Conservation (phyloP, 2,113 vertebrate species). For the Columbina picui region DNA sequence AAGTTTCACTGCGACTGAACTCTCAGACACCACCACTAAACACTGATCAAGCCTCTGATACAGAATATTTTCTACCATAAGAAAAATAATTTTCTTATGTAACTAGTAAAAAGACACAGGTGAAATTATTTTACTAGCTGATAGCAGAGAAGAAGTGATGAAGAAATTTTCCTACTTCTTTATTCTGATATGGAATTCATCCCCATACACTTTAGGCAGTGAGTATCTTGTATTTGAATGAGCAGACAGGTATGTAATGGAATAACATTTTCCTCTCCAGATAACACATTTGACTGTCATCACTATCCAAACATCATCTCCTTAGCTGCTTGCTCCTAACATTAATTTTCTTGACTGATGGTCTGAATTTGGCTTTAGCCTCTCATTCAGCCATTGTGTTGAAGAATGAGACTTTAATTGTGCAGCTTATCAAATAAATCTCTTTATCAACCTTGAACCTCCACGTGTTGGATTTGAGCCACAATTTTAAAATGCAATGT, state of each 20-base stretch:
- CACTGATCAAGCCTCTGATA: not conserved
- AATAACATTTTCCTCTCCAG: conserved; percentile 8
- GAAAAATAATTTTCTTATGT: not conserved
- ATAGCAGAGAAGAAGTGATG: not conserved
- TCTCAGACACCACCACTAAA: not conserved
- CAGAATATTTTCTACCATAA: not conserved
- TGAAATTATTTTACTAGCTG: not conserved
- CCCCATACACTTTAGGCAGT: not conserved
- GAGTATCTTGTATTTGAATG: not conserved
- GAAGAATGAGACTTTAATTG: not conserved
- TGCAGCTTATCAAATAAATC: not conserved
- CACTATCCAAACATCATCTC: not conserved
- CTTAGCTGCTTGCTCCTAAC: not conserved
- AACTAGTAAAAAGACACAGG: not conserved
- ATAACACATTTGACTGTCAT: not conserved
- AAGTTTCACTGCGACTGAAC: not conserved
- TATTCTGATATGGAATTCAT: not conserved
- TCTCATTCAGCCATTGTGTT: not conserved
- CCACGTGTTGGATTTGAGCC: not conserved
- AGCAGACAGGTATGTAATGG: not conserved
- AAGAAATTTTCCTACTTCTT: not conserved
- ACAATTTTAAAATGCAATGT: not conserved
- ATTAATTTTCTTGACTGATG: not conserved
- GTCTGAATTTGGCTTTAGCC: not conserved
- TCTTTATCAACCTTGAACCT: not conserved